phyloP scores from a whole-genome alignment of 1,140 invertebrate species.

The Himalopsyche phryganea region DNA sequence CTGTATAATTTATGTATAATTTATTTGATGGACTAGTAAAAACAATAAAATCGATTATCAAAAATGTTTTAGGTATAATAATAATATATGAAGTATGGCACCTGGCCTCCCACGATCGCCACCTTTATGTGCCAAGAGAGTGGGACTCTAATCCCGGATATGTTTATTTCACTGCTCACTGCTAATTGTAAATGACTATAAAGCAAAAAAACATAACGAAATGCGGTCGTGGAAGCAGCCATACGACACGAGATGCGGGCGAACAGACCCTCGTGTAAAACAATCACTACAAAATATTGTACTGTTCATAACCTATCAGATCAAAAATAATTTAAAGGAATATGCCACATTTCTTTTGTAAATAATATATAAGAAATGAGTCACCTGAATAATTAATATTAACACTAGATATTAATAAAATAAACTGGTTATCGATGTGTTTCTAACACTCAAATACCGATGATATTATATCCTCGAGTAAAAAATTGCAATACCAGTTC shows the following conservation, averaged over 20 bases:
- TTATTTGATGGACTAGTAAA: slow-evolving; percentile 29
- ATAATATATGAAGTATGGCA: slow-evolving; percentile 18
- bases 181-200: slow-evolving; percentile 16
- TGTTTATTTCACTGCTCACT: slow-evolving; percentile 26
- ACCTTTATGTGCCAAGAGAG: slow-evolving; percentile 9
- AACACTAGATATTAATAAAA: too few species aligned
- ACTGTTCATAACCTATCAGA: slow-evolving; percentile 13
- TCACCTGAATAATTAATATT: too few species aligned
- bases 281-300: not conserved
- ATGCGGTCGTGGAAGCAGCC: slow-evolving; percentile 4
- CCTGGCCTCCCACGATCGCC: not conserved
- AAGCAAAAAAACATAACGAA: slow-evolving; percentile 17
- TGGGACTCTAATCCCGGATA: slow-evolving; percentile 33
- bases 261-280: slow-evolving; percentile 1
- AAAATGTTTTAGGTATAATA: slow-evolving; percentile 8
- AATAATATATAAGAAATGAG: too few species aligned
- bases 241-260: not conserved
- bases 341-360: not conserved
- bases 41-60: slow-evolving; percentile 13
- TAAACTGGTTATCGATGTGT: too few species aligned
- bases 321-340: slow-evolving; percentile 16
- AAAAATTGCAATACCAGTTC: too few species aligned
- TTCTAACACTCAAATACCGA: too few species aligned
- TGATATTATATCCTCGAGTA: too few species aligned
- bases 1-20: not conserved